Percentiles rank a stretch among this genome's conserved stretches.
These are phyloP conservation scores for Aix galericulata DNA, from an alignment of 2,113 vertebrate genomes.

Conservation along the genomic window DNA sequence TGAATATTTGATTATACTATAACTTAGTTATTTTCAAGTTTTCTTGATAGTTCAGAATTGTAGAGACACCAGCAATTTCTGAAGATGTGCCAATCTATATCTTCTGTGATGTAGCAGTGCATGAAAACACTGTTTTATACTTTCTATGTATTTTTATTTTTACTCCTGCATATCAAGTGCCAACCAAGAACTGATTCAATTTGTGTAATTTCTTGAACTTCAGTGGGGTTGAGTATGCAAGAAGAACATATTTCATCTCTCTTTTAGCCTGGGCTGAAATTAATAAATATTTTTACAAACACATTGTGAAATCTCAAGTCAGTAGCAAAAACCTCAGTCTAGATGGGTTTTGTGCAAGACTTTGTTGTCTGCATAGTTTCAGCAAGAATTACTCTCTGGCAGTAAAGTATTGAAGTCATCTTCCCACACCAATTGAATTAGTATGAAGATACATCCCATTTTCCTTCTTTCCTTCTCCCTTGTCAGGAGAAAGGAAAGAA, in stretches of 20 bases:
- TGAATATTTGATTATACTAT: not conserved
- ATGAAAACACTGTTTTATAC: not conserved
- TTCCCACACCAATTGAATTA: not conserved
- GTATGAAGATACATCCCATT: not conserved
- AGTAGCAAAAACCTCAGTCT: not conserved
- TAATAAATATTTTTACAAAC: not conserved
- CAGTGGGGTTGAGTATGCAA: not conserved
- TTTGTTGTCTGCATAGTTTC: rapidly evolving
- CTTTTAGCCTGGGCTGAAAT: not conserved
- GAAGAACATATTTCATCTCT: not conserved
- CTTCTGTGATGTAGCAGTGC: not conserved
- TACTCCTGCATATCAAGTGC: not conserved
- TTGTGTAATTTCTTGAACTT: not conserved
- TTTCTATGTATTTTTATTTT: not conserved
- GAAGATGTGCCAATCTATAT: not conserved
- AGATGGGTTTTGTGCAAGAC: not conserved
- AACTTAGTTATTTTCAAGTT: not conserved
- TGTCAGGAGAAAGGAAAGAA: not conserved
- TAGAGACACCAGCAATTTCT: not conserved
- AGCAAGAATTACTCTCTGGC: not conserved
- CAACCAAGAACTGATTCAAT: not conserved
- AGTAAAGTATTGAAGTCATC: not conserved
- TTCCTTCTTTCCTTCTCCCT: not conserved
- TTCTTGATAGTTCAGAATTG: not conserved
- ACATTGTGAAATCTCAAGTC: not conserved